A percentile compares a stretch with the other conserved stretches of the same genome.
These are phyloP conservation scores for Esox masquinongy DNA, from an alignment of 2,797 vertebrate genomes.

Conservation along the genomic window DNA sequence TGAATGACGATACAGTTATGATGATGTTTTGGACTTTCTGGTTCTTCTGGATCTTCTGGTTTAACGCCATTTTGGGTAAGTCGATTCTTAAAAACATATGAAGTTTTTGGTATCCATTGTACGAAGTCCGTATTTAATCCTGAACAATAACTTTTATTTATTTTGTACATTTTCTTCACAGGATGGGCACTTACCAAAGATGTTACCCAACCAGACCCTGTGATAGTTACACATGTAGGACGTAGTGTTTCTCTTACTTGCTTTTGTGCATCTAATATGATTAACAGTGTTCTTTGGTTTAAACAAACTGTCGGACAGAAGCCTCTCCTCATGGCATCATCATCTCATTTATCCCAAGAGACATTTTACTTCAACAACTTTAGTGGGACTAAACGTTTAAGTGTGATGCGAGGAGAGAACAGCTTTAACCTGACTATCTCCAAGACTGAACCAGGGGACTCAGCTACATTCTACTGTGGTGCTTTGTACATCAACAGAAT, in stretches of 20 bases:
- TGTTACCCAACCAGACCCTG: conserved; percentile 7
- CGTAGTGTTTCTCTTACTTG: conserved; percentile 14
- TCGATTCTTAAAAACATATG: no score
- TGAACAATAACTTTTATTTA: neutral
- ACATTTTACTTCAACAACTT: neutral
- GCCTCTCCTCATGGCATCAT: conserved; percentile 7
- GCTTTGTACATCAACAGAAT: neutral
- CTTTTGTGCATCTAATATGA: neutral
- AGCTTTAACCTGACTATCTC: conserved; percentile 26
- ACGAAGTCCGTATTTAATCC: no score
- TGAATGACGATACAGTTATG: neutral
- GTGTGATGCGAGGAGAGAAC: neutral
- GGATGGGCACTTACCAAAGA: neutral
- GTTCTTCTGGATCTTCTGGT: neutral
- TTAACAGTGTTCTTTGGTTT: conserved; percentile 3
- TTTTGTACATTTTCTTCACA: neutral
- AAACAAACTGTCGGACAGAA: conserved; percentile 31
- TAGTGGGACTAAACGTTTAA: conserved; percentile 4
- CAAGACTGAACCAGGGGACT: conserved; percentile 14
- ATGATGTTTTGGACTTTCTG: neutral
- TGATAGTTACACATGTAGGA: conserved; percentile 12
- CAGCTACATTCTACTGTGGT: conserved; percentile 29
- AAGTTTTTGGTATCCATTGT: no score
- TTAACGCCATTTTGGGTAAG: neutral
- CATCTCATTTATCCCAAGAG: neutral